These are phyloP conservation scores for Ceratosolen solmsi DNA, from an alignment of 1,140 invertebrate genomes.

Conservation along the genomic window DNA sequence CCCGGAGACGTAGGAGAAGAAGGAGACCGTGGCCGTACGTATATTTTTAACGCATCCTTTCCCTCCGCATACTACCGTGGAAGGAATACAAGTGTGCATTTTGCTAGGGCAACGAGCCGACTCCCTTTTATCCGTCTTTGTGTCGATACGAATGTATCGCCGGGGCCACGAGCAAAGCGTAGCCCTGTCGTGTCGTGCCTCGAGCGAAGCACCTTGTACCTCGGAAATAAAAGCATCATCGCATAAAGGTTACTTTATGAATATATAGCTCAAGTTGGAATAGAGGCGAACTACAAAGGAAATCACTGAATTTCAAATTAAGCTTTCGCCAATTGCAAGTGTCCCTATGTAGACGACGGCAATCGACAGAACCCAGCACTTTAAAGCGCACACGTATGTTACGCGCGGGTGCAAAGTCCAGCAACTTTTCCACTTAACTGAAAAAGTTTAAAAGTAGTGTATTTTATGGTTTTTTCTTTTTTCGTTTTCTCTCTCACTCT, in stretches of 20 bases:
- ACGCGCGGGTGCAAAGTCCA: background rate
- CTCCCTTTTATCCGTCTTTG: conserved; percentile 26
- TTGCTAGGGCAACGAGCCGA: conserved; percentile 29
- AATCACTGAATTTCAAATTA: conserved; percentile 16
- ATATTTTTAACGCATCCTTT: conserved; percentile 48
- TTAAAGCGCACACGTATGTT: background rate
- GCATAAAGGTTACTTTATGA: conserved; percentile 11
- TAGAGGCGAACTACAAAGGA: background rate
- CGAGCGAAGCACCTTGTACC: background rate
- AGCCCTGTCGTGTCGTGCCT: background rate
- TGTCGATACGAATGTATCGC: background rate
- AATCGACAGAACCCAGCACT: background rate
- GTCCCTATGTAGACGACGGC: background rate
- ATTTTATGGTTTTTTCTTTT: background rate
- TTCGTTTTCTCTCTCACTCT: no score
- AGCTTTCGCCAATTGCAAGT: background rate
- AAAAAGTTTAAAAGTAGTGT: background rate
- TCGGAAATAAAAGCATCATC: conserved; percentile 7
- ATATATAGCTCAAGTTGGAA: background rate
- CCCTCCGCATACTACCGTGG: conserved; percentile 15
- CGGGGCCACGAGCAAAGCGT: background rate
- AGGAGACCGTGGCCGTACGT: background rate
- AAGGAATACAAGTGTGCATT: conserved; percentile 34
- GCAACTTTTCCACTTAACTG: background rate
- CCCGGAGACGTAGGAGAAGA: background rate